Conservation (phyloP, 2,888 invertebrate genomes). For the Apodemia mormo region DNA sequence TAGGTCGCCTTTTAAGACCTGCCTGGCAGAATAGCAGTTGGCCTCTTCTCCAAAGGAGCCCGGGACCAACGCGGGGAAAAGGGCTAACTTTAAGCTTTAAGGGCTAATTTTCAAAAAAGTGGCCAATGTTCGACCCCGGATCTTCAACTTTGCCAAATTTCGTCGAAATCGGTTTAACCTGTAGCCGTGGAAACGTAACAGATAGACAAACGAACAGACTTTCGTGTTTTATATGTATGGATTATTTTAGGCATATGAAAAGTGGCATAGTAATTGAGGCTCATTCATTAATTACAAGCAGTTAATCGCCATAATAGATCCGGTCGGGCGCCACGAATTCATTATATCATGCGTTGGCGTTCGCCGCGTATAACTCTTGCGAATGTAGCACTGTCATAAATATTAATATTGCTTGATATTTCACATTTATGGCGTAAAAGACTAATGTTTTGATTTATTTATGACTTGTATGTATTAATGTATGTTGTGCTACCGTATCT, state of each 20-base stretch:
- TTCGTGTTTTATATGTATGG: no score
- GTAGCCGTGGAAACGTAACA: no score
- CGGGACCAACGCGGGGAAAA: no score
- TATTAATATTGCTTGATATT: slow-evolving; percentile 14
- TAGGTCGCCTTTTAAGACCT: no score
- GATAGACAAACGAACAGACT: no score
- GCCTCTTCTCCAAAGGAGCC: no score
- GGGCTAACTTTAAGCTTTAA: no score
- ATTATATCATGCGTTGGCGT: slow-evolving; percentile 24
- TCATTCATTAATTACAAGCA: slow-evolving; percentile 31
- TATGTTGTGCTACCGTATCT: neutral
- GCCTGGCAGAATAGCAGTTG: no score
- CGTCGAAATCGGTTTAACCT: no score
- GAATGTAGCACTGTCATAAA: slow-evolving; percentile 5
- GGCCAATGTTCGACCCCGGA: no score
- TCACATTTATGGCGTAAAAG: slow-evolving; percentile 11
- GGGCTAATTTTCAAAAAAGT: no score
- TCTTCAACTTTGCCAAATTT: no score
- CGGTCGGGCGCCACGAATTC: slow-evolving; percentile 28
- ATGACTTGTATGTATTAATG: neutral
- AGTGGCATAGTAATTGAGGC: slow-evolving; percentile 23
- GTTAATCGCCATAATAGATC: slow-evolving; percentile 34
- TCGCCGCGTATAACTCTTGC: slow-evolving; percentile 3
- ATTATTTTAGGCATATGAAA: neutral
- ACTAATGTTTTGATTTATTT: slow-evolving; percentile 8